Evolutionary conservation across 2,113 vertebrate species (phyloP).

Genomic region (Dolichotis patagonum): DNA sequence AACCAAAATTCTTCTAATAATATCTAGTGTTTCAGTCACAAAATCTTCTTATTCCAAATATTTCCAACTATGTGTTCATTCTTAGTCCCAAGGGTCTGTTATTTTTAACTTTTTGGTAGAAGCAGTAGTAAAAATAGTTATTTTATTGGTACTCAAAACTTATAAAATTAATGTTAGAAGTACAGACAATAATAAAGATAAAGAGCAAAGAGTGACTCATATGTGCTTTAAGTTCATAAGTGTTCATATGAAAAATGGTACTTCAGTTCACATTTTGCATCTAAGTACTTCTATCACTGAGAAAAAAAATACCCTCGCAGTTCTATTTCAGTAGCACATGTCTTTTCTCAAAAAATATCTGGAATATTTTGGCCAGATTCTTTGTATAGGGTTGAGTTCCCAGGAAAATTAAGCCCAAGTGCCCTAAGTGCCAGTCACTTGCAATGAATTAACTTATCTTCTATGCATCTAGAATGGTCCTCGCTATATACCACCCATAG

Average conservation of each 20-base stretch:
- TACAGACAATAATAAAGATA: not conserved
- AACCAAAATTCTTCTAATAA: not conserved
- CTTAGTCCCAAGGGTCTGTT: conserved; percentile 6
- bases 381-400: not conserved
- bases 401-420: not conserved
- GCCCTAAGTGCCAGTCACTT: not conserved
- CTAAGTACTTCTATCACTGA: conserved; percentile 5
- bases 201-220: conserved; percentile 6
- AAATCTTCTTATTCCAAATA: conserved; percentile 31
- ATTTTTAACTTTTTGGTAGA: conserved; percentile 59
- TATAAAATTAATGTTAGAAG: conserved; percentile 48
- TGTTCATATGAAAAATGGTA: conserved; percentile 17
- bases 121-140: not conserved
- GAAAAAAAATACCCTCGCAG: not conserved
- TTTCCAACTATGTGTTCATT: conserved; percentile 26
- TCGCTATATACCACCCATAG: not conserved
- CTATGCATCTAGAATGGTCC: not conserved
- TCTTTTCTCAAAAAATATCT: conserved; percentile 41
- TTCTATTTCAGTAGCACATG: conserved; percentile 26
- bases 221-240: not conserved
- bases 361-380: not conserved
- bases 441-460: not conserved
- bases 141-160: not conserved
- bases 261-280: not conserved
- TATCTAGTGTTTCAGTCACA: not conserved